These are phyloP conservation scores for Parnassius smintheus DNA, from an alignment of 2,888 invertebrate species.

Conservation along the genomic window DNA sequence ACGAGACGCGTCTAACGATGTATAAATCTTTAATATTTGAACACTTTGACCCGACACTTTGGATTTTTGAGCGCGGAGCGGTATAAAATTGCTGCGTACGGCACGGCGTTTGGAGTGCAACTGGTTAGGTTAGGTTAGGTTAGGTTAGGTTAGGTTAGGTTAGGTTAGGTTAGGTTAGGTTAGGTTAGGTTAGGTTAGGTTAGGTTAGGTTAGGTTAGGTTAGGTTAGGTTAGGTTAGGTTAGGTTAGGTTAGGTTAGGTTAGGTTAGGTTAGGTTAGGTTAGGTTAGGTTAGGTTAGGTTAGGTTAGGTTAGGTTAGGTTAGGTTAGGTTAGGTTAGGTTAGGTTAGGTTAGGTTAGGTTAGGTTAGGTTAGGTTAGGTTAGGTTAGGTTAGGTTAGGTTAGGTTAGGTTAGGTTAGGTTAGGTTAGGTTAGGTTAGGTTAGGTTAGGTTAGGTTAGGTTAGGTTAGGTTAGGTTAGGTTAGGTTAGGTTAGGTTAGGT, in stretches of 20 bases:
- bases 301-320: slow-evolving; percentile 27
- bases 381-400: slow-evolving; percentile 30
- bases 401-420: slow-evolving; percentile 32
- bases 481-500: slow-evolving; percentile 1
- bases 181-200: slow-evolving; percentile 1
- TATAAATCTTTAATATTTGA: background rate
- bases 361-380: slow-evolving; percentile 27
- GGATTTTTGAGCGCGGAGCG: no score
- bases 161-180: slow-evolving; percentile 1
- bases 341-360: slow-evolving; percentile 26
- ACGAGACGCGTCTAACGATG: no score
- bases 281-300: slow-evolving; percentile 23
- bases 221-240: slow-evolving; percentile 20
- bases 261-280: slow-evolving; percentile 27
- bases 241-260: slow-evolving; percentile 20
- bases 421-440: slow-evolving; percentile 34
- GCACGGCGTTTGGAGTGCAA: no score
- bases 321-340: slow-evolving; percentile 29
- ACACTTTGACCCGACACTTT: background rate
- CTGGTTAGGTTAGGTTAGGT: no score
- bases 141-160: slow-evolving; percentile 1
- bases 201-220: slow-evolving; percentile 17
- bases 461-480: slow-evolving; percentile 30
- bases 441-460: slow-evolving; percentile 34
- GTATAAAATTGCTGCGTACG: no score